Conservation (phyloP, 2,888 invertebrate species). For the Pristionchus maxplancki region DNA sequence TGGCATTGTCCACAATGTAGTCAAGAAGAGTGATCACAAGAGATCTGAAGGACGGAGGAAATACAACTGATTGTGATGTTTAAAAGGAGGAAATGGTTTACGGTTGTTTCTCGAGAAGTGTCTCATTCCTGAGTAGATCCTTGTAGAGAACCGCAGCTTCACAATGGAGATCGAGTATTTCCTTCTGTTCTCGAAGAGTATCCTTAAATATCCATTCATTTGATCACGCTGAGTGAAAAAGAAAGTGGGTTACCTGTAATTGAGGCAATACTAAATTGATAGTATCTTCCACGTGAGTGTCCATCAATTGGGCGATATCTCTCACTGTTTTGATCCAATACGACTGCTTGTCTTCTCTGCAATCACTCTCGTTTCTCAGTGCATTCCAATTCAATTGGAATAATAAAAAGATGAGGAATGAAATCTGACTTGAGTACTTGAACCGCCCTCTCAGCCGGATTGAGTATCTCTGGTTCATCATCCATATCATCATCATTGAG, state of each 20-base stretch:
- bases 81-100: conserved; percentile 52
- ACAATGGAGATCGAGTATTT: conserved; percentile 73
- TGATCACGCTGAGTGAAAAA: too few species aligned
- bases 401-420: neutral
- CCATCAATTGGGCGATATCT: conserved; percentile 33
- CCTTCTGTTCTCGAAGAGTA: conserved; percentile 58
- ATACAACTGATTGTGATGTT: neutral
- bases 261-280: conserved; percentile 16
- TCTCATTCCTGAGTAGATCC: conserved; percentile 67
- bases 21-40: conserved; percentile 67
- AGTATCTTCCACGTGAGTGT: conserved; percentile 37
- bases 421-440: conserved; percentile 10
- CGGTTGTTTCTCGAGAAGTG: conserved; percentile 62
- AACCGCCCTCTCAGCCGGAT: neutral
- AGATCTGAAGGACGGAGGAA: conserved; percentile 55
- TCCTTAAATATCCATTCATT: too few species aligned
- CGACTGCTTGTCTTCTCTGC: conserved; percentile 31
- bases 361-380: neutral
- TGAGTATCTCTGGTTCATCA: conserved; percentile 16
- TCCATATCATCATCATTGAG: conserved; percentile 30
- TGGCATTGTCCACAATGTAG: conserved; percentile 69
- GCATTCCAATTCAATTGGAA: neutral
- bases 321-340: conserved; percentile 49
- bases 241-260: neutral
- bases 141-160: conserved; percentile 75